Evolutionary conservation across 1,140 invertebrate species (phyloP).

Genomic region (Chironomus striatipennis): DNA sequence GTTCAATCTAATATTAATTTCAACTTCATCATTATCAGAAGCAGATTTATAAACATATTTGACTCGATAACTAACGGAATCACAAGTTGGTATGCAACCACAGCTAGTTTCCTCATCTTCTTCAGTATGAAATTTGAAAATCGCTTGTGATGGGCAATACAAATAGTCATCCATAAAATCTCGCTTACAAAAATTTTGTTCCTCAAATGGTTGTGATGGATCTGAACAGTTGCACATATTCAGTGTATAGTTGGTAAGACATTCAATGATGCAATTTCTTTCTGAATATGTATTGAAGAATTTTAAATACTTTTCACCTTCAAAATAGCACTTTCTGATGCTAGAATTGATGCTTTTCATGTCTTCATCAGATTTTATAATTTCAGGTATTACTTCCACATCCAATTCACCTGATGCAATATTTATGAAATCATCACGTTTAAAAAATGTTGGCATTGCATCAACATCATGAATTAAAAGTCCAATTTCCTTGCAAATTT

Average conservation of each 20-base stretch:
- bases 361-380: not conserved
- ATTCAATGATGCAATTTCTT: conserved; percentile 54
- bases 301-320: conserved; percentile 44
- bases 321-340: conserved; percentile 50
- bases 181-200: conserved; percentile 35
- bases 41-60: conserved; percentile 34
- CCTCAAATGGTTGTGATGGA: conserved; percentile 49
- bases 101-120: conserved; percentile 28
- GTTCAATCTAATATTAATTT: conserved; percentile 44
- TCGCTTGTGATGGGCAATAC: conserved; percentile 30
- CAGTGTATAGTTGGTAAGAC: conserved; percentile 51
- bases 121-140: conserved; percentile 31
- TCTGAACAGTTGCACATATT: conserved; percentile 51
- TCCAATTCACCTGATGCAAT: not conserved
- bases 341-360: conserved; percentile 26
- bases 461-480: not conserved
- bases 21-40: not conserved
- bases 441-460: not conserved
- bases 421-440: not conserved
- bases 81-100: conserved; percentile 51
- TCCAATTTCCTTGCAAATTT: too few relatives aligned
- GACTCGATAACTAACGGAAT: conserved; percentile 48
- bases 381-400: not conserved
- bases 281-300: conserved; percentile 49
- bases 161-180: conserved; percentile 33